These are phyloP conservation scores for Uropsilus gracilis DNA, from an alignment of 2,113 vertebrate species.

Conservation along the genomic window DNA sequence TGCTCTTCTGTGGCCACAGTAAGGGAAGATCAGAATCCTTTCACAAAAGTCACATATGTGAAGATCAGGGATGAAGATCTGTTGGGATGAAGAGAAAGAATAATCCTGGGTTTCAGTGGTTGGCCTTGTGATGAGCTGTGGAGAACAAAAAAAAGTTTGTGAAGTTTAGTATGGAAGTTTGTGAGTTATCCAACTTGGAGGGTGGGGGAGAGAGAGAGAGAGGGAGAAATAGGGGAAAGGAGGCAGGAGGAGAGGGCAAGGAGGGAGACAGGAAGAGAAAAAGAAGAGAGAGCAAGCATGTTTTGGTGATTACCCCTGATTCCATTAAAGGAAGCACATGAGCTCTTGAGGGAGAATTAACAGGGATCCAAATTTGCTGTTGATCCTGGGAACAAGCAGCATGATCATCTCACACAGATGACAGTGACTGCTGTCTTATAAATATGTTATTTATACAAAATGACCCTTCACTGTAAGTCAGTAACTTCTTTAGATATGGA, in stretches of 20 bases:
- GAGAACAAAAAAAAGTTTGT: not conserved
- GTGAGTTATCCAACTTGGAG: not conserved
- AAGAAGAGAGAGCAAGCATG: too few species aligned
- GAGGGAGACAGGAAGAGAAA: not conserved
- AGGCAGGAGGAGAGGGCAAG: not conserved
- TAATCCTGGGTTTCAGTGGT: not conserved
- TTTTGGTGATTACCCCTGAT: rapidly evolving
- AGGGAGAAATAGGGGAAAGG: too few species aligned
- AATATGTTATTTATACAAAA: not conserved
- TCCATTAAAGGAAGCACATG: not conserved
- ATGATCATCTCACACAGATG: not conserved
- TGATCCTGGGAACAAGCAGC: not conserved
- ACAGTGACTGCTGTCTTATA: not conserved
- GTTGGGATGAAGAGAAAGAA: not conserved
- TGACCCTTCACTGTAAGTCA: not conserved
- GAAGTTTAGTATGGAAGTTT: not conserved
- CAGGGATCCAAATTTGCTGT: not conserved
- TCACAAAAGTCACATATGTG: not conserved
- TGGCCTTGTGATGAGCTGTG: not conserved
- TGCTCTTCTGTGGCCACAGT: not conserved
- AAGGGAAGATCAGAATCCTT: not conserved
- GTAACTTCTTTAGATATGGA: not conserved
- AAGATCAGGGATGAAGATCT: not conserved
- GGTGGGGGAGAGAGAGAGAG: too few species aligned
- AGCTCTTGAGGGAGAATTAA: not conserved